Evolutionary conservation across 2,113 vertebrate genomes (phyloP), one percentile per base, ranked within the genome.

Genomic region (Ceyx melanurus): DNA sequence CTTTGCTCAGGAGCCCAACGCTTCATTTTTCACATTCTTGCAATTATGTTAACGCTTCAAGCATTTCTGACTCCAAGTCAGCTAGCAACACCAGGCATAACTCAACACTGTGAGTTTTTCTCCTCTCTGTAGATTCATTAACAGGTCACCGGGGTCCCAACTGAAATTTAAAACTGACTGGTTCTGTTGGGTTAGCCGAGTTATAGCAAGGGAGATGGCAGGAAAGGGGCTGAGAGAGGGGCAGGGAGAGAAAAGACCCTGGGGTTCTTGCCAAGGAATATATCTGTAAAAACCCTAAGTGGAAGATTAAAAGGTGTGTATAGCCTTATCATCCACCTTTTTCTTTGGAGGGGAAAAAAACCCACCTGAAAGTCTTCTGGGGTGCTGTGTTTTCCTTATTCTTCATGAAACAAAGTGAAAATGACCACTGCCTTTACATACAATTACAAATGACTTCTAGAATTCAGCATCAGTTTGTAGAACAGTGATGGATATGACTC

Each of bases 1-100:
- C 97, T 99, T 98, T 95, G 97, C 98, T 98, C 98, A 98, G 98
- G 98, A 99, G 98, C 98, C 97, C 98, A 97, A 98, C 93, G 98
- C 99, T 98, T 99, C 98, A 99, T 99, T 99, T 99, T 99, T 99
- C 98, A 99, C 98, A 99, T 99, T 99, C 99, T 99, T 99, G 98
- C 99, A 99, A 99, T 99, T 99, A 99, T 98, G 98, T 99, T 99
- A 99, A 99, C 98, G 99, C 99, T 99, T 98, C 98, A 99, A 99
- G 99, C 98, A 98, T 98, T 99, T 98, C 98, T 98, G 98, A 98
- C 98, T 99, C 98, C 97, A 97, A 98, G 98, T 99, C 98, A 98
- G 98, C 98, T 97, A 97, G 98, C 98, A 98, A 98, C 98, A 98
- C 98, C 97, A 98, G 97, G 98, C 98, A 98, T 98, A 98, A 98